Evolutionary conservation across 2,888 invertebrate species (phyloP), one percentile per base, ranked within the genome.

Genomic region (Syrphus vitripennis): DNA sequence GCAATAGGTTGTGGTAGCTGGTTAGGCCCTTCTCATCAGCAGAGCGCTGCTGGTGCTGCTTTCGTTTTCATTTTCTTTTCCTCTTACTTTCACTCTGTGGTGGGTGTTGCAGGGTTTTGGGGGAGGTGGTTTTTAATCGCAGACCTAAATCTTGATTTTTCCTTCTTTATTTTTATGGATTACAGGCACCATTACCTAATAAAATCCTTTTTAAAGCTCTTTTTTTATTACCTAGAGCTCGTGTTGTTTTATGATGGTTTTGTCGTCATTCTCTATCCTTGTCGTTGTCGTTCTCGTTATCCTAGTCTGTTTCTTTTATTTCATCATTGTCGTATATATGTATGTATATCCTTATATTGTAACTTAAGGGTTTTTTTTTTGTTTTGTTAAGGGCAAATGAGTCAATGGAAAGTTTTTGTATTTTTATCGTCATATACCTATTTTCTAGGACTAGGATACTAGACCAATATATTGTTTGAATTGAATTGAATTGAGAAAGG

Each of bases 81-180:
- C 37, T 16, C 31, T 26, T 34, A 24, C 26, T 37, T 53, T 61
- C 34, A 26, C 57, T 26, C 50, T 50, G 6, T 50, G 21, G 57
- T 80, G 53, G 80, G 80, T 79, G 70, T 42, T 14, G 31, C 31
- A 7, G 5, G 40, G 42, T n/a, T 7, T n/a, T 16, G 42, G 42
- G 16, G 42, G 5, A 4, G 59, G 59, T 76, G 42, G 26, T 70
- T 81, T 83, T 81, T 84, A 84, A 84, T 84, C 81, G 72, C 40
- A 67, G 81, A 84, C 84, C 84, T 81, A 81, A 84, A 81, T 84
- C 84, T 81, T 76, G 84, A 81, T 81, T 81, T 81, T 81, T 67
- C 31, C 50, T 67, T 67, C 48, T 50, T 50, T 67, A 67, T 50
- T 50, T 67, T 50, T 81, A 77, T 84, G 81, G 84, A 84, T 84